These are phyloP conservation scores for Procavia capensis DNA, from an alignment of 2,113 vertebrate species.

Conservation along the genomic window DNA sequence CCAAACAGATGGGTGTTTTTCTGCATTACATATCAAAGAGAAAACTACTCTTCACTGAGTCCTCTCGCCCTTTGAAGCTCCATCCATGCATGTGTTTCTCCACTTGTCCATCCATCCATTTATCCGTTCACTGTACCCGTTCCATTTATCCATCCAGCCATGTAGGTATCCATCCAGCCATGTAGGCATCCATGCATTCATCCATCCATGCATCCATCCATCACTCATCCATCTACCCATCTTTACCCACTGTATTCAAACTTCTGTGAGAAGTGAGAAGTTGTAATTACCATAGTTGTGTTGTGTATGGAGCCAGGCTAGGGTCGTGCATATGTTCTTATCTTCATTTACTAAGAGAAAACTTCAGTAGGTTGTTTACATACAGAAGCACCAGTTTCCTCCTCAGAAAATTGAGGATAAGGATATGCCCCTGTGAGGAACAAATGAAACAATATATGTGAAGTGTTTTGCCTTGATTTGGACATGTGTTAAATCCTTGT, in stretches of 20 bases:
- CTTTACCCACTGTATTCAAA: not conserved
- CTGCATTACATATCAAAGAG: not conserved
- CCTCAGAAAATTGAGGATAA: constrained; percentile 4
- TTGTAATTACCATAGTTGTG: not conserved
- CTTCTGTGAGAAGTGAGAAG: not conserved
- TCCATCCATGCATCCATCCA: too few relatives aligned
- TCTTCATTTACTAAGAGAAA: constrained; percentile 6
- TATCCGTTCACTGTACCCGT: not conserved
- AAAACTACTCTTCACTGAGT: not conserved
- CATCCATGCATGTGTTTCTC: not conserved
- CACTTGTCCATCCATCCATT: not conserved
- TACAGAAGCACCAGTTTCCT: not conserved
- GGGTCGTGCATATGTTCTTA: not conserved
- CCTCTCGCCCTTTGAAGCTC: not conserved
- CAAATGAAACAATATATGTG: not conserved
- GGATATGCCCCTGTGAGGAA: not conserved
- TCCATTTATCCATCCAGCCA: too few relatives aligned
- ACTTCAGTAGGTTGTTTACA: not conserved
- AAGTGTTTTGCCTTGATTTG: not conserved
- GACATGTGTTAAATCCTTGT: not conserved
- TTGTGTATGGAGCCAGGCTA: not conserved
- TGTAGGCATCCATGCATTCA: not conserved
- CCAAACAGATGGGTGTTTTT: not conserved
- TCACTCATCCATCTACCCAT: not conserved
- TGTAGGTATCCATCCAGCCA: not conserved